Conservation (phyloP, 2,113 vertebrate species). For the Haemorhous mexicanus region DNA sequence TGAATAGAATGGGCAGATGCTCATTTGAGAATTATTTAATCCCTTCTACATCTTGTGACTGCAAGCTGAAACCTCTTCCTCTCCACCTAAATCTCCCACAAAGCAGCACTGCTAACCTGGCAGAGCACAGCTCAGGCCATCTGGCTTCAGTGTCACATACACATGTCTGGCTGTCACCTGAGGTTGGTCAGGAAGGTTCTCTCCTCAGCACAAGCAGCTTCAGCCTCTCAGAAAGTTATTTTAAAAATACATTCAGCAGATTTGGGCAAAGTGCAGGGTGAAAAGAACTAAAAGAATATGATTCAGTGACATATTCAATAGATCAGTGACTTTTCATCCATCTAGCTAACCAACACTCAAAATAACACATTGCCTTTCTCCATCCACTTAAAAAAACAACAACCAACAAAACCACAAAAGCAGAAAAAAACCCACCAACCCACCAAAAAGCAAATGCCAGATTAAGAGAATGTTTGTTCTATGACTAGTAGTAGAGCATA, state of each 20-base stretch:
- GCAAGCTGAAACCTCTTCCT: neutral
- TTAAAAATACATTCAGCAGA: neutral
- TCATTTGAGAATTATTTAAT: neutral
- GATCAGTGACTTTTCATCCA: neutral
- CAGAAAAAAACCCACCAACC: neutral
- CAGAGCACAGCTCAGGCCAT: neutral
- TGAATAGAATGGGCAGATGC: neutral
- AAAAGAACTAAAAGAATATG: neutral
- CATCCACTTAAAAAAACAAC: neutral
- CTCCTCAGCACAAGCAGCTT: neutral
- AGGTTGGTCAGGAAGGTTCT: neutral
- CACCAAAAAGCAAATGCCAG: neutral
- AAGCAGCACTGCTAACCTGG: neutral
- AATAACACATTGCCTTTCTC: neutral
- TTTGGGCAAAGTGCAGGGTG: neutral
- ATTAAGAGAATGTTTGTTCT: conserved; percentile 45
- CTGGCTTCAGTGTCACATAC: neutral
- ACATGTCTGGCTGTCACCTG: neutral
- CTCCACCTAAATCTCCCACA: neutral
- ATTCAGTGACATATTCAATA: neutral
- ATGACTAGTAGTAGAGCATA: conserved; percentile 9
- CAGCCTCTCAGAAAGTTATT: neutral
- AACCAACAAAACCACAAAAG: neutral
- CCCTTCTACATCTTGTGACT: neutral
- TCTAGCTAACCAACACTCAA: neutral